A percentile compares a stretch with the other conserved stretches of the same genome.
Conservation (phyloP, 2,888 invertebrate species). For the Agelastica alni region DNA sequence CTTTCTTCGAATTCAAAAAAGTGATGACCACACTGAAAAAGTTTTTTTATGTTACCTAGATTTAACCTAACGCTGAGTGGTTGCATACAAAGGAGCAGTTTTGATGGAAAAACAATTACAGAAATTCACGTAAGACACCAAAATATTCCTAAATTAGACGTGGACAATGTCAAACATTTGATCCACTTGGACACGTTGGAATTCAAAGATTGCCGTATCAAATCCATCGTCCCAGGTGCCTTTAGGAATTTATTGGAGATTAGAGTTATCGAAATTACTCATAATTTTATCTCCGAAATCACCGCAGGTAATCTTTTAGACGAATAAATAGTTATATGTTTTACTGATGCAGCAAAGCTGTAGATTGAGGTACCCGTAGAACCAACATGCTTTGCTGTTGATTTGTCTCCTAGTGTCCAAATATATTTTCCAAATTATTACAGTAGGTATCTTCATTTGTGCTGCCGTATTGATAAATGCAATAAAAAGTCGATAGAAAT, state of each 20-base stretch:
- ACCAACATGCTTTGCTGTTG: neutral
- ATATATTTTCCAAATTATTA: no score
- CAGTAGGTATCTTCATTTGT: no score
- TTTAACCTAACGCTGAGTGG: slow-evolving; percentile 6
- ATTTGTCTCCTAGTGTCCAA: neutral
- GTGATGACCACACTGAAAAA: neutral
- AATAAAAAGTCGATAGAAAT: no score
- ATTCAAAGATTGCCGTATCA: slow-evolving; percentile 3
- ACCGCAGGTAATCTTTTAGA: no score
- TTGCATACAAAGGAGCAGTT: slow-evolving; percentile 6
- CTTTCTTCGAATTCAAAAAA: neutral
- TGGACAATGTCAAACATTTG: slow-evolving; percentile 6
- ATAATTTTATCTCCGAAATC: neutral
- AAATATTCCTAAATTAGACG: slow-evolving; percentile 6
- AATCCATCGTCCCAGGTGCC: neutral
- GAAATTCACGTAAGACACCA: slow-evolving; percentile 8
- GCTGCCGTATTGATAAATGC: no score
- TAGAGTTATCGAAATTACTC: slow-evolving; percentile 2
- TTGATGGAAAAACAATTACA: neutral
- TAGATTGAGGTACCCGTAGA: neutral
- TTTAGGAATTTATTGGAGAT: slow-evolving; percentile 4
- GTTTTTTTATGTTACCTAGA: neutral
- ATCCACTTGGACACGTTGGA: neutral
- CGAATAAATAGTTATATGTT: no score
- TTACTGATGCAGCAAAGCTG: no score